Conservation (phyloP, 2,113 vertebrate species). For the Engraulis encrasicolus region DNA sequence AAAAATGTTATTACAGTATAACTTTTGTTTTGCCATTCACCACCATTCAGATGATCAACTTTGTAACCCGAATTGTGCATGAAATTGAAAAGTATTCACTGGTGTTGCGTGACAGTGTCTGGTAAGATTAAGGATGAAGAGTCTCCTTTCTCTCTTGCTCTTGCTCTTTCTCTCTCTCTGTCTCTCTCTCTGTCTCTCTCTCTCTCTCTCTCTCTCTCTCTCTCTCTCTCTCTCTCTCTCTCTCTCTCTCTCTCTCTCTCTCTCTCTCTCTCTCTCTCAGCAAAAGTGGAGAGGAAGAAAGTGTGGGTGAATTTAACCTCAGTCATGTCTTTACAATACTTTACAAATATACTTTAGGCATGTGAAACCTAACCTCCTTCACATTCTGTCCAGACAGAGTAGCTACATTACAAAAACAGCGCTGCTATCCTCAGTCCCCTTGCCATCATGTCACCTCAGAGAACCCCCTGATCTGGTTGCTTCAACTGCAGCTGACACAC, state of each 20-base stretch:
- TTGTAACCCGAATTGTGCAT: neutral
- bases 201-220: constrained; percentile 2
- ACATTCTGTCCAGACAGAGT: constrained; percentile 37
- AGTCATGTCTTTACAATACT: too few species aligned
- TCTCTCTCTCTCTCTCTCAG: constrained; percentile 34
- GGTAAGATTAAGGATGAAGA: neutral
- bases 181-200: neutral
- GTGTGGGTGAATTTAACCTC: too few species aligned
- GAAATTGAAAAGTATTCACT: neutral
- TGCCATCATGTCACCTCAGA: constrained; percentile 48
- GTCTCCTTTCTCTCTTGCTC: too few species aligned
- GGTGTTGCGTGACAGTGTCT: neutral
- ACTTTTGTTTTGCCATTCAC: neutral
- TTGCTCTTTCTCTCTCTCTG: too few species aligned
- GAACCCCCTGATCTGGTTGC: constrained; percentile 58
- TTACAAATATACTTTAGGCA: too few species aligned
- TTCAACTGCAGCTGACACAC: constrained; percentile 56
- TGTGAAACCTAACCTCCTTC: too few species aligned
- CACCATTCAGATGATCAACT: too few species aligned
- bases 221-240: too few species aligned
- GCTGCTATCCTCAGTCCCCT: neutral
- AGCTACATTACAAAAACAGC: constrained; percentile 33
- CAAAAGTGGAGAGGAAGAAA: neutral
- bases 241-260: too few species aligned
- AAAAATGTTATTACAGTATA: neutral